Base-by-base conservation (phyloP, 2,888 invertebrate species). In the Cepaea hortensis region DNA sequence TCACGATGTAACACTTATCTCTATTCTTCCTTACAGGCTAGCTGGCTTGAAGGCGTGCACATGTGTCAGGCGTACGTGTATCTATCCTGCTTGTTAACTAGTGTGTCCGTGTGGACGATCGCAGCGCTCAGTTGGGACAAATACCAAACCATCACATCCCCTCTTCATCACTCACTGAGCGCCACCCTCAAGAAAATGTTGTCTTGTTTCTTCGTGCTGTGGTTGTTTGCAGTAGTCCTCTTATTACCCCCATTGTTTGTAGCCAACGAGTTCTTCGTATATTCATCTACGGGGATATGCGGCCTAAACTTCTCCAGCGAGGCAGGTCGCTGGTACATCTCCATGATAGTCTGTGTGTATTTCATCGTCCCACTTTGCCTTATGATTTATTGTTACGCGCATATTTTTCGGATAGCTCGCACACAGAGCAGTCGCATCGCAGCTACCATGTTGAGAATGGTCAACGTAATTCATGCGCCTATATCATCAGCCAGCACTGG, bases 41-140 rank as follows among this genome's bases (percentile, higher is more conserved):
- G 46, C n/a, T 86, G 82, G 82, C 50, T 86, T 3, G 86, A 83
- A 23, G 86, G 86, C 9, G 46, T 3, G 13, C 70, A 79, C 5
- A 79, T 86, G 86, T 86, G 86, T 50, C 86, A 84, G 73, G 73
- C 84, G 0, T 84, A 87, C 87, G 84, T 80, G 15, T 84, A 87
- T 80, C 55, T 84, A n/a, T 84, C 87, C 1, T 80, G 84, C 65
- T 73, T 88, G 81, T 65, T 88, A n/a, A 88, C 88, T 11, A 85
- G 86, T 46, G 84, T 86, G 65, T 73, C 86, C 6, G 88, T 88
- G 46, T 88, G 88, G 88, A 88, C 88, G 0, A 92, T 93, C 5
- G 90, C 92, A 1, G 92, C 92, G 3, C 87, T 93, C 62, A 92
- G 92, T 87, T 93, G 92, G 93, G 93, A 93, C 89, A 93, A 93